Base-by-base conservation (phyloP, 2,113 vertebrate species). In the Sarotherodon lohbergeri region DNA sequence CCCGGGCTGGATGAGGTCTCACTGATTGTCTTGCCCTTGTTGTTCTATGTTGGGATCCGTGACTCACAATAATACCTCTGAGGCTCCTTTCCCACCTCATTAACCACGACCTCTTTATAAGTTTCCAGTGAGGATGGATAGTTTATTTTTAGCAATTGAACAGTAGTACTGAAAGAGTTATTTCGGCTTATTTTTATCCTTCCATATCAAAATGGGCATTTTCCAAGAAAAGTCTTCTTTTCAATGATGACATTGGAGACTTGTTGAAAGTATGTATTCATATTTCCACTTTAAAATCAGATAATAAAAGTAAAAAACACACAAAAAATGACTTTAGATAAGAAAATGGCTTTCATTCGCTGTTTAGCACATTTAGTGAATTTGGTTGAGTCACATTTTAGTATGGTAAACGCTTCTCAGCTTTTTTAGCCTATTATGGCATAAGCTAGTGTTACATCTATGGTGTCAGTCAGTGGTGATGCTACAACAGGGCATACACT, bases 1-100 rank as follows among this genome's bases (percentile, higher is more conserved):
- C 81, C 76, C 7, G 4, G 82, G 39, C 71, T 5, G 10, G 80
- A 71, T 41, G n/a, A 89, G 82, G 80, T 48, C 16, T 55, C 41
- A 36, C 76, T 88, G 59, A 81, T 88, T 34, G 24, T 29, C 80
- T 68, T 36, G 81, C n/a, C 61, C 46, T 29, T 54, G 56, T 85
- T 80, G 43, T 34, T 85, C 73, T 78, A 52, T n/a, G 73, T 78
- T 78, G 16, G 73, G 73, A 78, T 78, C 46, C 27, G 46, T 78
- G 73, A 78, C 73, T 78, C 73, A 34, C 73, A 85, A 57, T 86
- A 29, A 73, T 34, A 87, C 48, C 46, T 80, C 34, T 5, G 81
- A 88, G 59, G 56, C 43, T 85, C 11, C 32, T 81, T 12, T 34
- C 66, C 68, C 52, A 34, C 66, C 27, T 54, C 59, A 80, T 81